Percentiles rank a stretch among this genome's conserved stretches.
Evolutionary conservation across 2,888 invertebrate species (phyloP).

Genomic region (Maniola hyperantus): DNA sequence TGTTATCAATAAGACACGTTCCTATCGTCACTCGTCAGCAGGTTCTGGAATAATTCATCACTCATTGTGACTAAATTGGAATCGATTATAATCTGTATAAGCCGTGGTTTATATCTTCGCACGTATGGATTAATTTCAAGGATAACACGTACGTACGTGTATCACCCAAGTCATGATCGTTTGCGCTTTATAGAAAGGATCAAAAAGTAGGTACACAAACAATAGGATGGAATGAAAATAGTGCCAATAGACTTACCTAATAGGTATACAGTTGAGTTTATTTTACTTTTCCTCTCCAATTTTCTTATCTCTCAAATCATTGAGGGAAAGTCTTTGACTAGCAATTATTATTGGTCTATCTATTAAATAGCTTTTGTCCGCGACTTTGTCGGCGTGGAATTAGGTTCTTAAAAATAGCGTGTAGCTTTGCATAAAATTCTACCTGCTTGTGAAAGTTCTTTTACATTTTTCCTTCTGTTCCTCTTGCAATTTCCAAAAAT

Average conservation of each 20-base stretch:
- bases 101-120: slow-evolving; percentile 53
- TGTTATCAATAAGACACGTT: not conserved
- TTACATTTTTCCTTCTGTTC: too few species aligned
- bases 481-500: too few species aligned
- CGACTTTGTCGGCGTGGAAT: too few species aligned
- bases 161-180: slow-evolving; percentile 10
- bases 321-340: not conserved
- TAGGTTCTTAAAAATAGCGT: too few species aligned
- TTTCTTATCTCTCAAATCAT: not conserved
- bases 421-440: too few species aligned
- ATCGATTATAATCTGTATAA: slow-evolving; percentile 70
- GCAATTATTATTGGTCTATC: too few species aligned
- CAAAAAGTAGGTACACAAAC: slow-evolving; percentile 5
- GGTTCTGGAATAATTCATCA: slow-evolving; percentile 11
- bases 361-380: too few species aligned
- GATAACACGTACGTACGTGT: slow-evolving; percentile 22
- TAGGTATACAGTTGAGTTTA: too few species aligned
- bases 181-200: slow-evolving; percentile 4
- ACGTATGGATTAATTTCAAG: slow-evolving; percentile 31
- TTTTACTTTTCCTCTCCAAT: not conserved
- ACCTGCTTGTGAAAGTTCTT: too few species aligned
- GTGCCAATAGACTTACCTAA: not conserved
- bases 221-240: not conserved
- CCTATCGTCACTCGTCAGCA: not conserved
- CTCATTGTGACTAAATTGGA: slow-evolving; percentile 41